phyloP scores from a whole-genome alignment of 2,797 vertebrate genomes.

The Acomys russatus region DNA sequence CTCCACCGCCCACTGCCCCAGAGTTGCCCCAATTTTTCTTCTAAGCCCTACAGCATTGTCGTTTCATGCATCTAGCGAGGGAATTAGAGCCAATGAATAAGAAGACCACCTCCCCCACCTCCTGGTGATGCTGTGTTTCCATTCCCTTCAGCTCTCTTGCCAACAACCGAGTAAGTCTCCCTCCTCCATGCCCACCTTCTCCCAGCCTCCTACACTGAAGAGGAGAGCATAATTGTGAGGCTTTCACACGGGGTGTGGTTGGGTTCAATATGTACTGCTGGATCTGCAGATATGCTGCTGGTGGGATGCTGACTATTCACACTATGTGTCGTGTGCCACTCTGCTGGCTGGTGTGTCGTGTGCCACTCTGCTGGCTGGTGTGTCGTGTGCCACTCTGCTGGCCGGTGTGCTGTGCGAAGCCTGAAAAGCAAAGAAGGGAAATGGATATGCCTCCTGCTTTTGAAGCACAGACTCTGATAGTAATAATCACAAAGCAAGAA shows the following conservation, averaged over 20 bases:
- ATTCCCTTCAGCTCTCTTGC: slow-evolving; percentile 87
- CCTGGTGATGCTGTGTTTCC: slow-evolving; percentile 84
- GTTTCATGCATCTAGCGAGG: slow-evolving; percentile 88
- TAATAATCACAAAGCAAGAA: slow-evolving; percentile 14
- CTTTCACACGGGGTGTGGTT: slow-evolving; percentile 79
- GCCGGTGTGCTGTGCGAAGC: slow-evolving; percentile 66
- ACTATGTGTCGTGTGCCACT: slow-evolving; percentile 80
- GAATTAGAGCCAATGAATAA: slow-evolving; percentile 88
- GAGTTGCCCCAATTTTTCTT: slow-evolving; percentile 86
- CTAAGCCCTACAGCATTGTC: slow-evolving; percentile 89
- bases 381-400: slow-evolving; percentile 75
- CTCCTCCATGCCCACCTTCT: slow-evolving; percentile 66
- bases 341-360: slow-evolving; percentile 69
- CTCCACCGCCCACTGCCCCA: slow-evolving; percentile 80
- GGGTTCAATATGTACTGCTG: slow-evolving; percentile 84
- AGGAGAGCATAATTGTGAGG: slow-evolving; percentile 84
- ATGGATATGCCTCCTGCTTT: slow-evolving; percentile 66
- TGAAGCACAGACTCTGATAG: slow-evolving; percentile 74
- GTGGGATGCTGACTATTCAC: slow-evolving; percentile 79
- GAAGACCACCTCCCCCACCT: slow-evolving; percentile 84
- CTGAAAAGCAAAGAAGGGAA: slow-evolving; percentile 74
- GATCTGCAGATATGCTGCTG: slow-evolving; percentile 80
- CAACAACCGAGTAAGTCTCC: slow-evolving; percentile 79
- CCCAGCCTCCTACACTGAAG: slow-evolving; percentile 77
- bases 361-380: slow-evolving; percentile 60